Evolutionary conservation across 2,113 vertebrate species (phyloP).

Genomic region (Sclerurus mexicanus): DNA sequence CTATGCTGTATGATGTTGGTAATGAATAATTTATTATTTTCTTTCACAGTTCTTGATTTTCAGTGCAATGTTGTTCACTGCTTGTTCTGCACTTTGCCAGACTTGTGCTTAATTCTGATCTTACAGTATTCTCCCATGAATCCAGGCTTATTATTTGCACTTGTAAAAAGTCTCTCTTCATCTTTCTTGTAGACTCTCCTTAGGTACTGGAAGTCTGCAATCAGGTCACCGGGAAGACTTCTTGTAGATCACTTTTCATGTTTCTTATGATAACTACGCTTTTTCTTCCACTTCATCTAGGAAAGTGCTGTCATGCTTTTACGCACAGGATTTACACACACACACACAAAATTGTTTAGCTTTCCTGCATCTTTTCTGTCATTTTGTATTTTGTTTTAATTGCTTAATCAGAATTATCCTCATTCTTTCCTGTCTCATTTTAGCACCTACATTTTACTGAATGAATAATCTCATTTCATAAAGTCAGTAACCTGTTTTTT

Average conservation of each 20-base stretch:
- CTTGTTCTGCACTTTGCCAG: not conserved
- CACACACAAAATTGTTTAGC: not conserved
- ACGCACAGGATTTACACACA: not conserved
- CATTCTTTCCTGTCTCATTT: not conserved
- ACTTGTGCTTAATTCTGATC: not conserved
- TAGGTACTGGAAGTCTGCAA: not conserved
- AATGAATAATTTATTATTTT: not conserved
- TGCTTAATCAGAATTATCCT: not conserved
- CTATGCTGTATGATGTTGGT: not conserved
- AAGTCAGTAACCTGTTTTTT: not conserved
- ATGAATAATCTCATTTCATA: not conserved
- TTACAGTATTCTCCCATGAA: not conserved
- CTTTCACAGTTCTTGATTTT: not conserved
- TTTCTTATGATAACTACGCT: not conserved
- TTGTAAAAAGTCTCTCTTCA: not conserved
- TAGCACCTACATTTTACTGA: not conserved
- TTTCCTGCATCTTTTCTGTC: not conserved
- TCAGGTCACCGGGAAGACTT: not conserved
- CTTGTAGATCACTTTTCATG: not conserved
- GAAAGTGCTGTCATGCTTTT: not conserved
- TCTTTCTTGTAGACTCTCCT: not conserved
- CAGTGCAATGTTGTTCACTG: not conserved
- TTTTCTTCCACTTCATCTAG: not conserved
- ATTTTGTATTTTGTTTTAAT: not conserved
- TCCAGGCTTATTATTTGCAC: not conserved